These are phyloP conservation scores for Rhodeus uyekii DNA, from an alignment of 2,797 vertebrate genomes.

Conservation along the genomic window DNA sequence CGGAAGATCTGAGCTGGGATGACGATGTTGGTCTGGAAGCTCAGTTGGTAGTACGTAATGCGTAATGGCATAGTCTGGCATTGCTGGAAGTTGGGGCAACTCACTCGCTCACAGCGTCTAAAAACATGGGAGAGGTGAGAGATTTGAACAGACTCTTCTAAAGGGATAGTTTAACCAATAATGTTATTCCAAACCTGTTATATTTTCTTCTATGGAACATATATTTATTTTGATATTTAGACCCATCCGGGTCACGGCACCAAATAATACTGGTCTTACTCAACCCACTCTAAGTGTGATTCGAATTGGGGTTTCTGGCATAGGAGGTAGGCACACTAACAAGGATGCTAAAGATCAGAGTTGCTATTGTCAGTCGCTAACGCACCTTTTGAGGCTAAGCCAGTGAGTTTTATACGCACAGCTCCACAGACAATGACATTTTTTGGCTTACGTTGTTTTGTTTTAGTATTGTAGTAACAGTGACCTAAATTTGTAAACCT, in stretches of 20 bases:
- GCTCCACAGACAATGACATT: neutral
- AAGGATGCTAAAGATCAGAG: no score
- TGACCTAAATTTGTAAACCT: neutral
- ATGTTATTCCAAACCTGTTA: neutral
- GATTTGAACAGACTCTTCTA: neutral
- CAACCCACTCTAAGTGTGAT: no score
- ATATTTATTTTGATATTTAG: neutral
- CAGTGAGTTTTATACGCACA: no score
- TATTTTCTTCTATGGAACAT: conserved; percentile 1
- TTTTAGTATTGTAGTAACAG: neutral
- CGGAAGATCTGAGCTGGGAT: conserved; percentile 96
- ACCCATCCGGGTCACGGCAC: no score
- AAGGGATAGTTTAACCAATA: neutral
- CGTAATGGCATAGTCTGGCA: conserved; percentile 89
- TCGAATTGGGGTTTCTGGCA: no score
- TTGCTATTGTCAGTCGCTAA: no score
- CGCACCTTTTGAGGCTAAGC: no score
- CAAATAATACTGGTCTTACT: no score
- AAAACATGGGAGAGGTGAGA: neutral
- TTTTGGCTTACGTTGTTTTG: neutral
- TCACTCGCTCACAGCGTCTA: conserved; percentile 91
- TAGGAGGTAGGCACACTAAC: no score
- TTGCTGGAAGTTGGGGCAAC: conserved; percentile 84
- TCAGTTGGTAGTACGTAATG: conserved; percentile 95
- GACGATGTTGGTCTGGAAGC: conserved; percentile 91